A percentile compares a stretch with the other conserved stretches of the same genome.
Evolutionary conservation across 2,113 vertebrate genomes (phyloP).

Genomic region (Dendropsophus ebraccatus): DNA sequence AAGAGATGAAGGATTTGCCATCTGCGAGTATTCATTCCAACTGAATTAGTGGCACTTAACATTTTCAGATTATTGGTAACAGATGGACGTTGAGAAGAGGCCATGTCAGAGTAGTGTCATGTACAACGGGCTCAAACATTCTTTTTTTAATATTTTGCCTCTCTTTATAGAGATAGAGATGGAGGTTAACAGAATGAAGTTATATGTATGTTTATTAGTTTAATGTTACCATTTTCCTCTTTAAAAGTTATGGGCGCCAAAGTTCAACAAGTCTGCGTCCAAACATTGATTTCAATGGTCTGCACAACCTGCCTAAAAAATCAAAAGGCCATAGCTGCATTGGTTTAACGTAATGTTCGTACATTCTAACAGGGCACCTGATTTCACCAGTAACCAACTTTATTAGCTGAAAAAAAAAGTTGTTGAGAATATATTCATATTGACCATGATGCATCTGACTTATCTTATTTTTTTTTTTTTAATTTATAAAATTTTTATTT

Average conservation of each 20-base stretch:
- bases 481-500: too few species aligned
- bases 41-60: constrained; percentile 57
- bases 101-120: constrained; percentile 15
- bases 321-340: too few species aligned
- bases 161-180: neutral
- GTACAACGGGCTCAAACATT: neutral
- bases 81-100: constrained; percentile 36
- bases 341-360: too few species aligned
- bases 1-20: constrained; percentile 49
- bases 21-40: constrained; percentile 40
- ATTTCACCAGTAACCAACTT: too few species aligned
- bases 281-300: too few species aligned
- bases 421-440: too few species aligned
- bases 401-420: too few species aligned
- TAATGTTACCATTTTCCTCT: neutral
- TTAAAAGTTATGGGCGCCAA: neutral
- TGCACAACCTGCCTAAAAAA: too few species aligned
- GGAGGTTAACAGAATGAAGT: neutral
- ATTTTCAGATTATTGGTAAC: constrained; percentile 54
- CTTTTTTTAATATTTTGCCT: neutral
- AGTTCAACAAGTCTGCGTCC: neutral
- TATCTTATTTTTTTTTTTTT: too few species aligned
- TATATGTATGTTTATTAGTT: neutral
- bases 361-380: too few species aligned
- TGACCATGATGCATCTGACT: too few species aligned